Evolutionary conservation across 1,140 invertebrate species (phyloP).

Genomic region (Drosophila burlai): DNA sequence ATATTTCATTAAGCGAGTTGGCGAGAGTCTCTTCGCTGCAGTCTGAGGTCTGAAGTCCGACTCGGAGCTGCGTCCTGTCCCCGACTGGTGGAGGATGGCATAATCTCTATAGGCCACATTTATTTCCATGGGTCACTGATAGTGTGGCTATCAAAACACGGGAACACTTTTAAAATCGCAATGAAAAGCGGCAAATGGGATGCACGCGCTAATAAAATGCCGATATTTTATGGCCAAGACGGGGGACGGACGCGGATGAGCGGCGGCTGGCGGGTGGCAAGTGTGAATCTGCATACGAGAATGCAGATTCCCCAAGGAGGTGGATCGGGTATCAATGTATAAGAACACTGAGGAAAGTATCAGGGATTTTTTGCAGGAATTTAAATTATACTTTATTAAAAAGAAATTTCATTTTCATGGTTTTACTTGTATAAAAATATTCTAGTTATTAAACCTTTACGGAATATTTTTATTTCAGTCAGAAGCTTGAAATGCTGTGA

Average conservation of each 20-base stretch:
- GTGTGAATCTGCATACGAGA: slow-evolving; percentile 77
- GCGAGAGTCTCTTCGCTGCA: not conserved
- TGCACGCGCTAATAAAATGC: slow-evolving; percentile 84
- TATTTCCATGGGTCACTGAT: slow-evolving; percentile 85
- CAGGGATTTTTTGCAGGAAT: not conserved
- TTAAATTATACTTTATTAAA: not conserved
- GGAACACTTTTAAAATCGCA: slow-evolving; percentile 85
- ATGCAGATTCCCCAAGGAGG: slow-evolving; percentile 36
- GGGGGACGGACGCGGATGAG: slow-evolving; percentile 6
- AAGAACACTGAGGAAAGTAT: not conserved
- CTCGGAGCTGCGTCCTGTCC: slow-evolving; percentile 43
- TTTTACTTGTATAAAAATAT: not conserved
- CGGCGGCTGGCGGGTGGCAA: slow-evolving; percentile 42
- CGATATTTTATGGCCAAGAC: slow-evolving; percentile 77
- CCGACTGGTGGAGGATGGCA: slow-evolving; percentile 50
- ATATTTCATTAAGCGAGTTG: slow-evolving; percentile 75
- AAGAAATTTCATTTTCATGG: not conserved
- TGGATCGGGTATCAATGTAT: slow-evolving; percentile 2
- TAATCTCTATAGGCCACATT: slow-evolving; percentile 85
- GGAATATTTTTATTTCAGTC: not conserved
- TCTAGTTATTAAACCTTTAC: not conserved
- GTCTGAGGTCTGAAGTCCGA: slow-evolving; percentile 3
- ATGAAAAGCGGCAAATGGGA: slow-evolving; percentile 84
- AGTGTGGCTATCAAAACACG: slow-evolving; percentile 85
- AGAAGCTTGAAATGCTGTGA: not conserved